Conservation (phyloP, 2,888 invertebrate genomes). For the Onthophagus sagittarius region DNA sequence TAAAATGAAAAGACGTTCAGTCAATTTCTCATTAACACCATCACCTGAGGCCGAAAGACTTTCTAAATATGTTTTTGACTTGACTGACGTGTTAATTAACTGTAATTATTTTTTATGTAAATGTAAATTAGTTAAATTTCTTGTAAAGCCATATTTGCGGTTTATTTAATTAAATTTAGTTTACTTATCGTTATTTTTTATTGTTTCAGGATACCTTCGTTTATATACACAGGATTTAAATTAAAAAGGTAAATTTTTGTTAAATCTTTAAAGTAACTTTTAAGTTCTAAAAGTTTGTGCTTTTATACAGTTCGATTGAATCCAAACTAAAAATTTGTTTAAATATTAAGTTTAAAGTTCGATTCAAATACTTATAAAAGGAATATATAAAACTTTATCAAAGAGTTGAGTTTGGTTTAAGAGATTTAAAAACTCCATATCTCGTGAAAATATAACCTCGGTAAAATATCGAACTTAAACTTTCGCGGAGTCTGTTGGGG, state of each 20-base stretch:
- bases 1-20: neutral
- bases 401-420: neutral
- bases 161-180: neutral
- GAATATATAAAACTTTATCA: neutral
- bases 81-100: neutral
- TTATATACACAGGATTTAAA: no score
- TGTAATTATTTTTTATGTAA: neutral
- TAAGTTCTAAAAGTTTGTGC: no score
- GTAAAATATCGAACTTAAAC: conserved; percentile 23
- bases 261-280: no score
- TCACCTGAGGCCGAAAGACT: neutral
- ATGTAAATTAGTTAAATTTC: neutral
- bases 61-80: neutral
- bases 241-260: no score
- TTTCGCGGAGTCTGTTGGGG: conserved; percentile 20
- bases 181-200: neutral
- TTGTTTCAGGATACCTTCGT: neutral
- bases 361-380: neutral
- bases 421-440: neutral
- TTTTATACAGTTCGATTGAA: no score
- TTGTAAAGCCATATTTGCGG: neutral
- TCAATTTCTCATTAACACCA: neutral
- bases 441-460: conserved; percentile 1
- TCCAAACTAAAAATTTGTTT: no score
- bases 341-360: neutral